These are phyloP conservation scores for Scaptodrosophila lebanonensis DNA, from an alignment of 1,140 invertebrate species.

Conservation along the genomic window DNA sequence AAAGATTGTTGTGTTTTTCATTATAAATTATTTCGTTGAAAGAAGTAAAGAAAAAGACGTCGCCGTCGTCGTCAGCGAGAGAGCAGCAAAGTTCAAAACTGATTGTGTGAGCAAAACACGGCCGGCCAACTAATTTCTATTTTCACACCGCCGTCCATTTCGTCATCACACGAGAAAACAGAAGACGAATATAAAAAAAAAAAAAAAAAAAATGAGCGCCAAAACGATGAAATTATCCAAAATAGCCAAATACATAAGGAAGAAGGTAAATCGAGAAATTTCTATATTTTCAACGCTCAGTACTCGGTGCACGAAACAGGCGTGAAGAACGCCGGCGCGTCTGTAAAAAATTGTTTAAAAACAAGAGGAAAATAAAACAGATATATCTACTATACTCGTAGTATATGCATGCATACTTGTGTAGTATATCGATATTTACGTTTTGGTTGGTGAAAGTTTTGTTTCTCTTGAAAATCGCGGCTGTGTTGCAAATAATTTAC, in stretches of 20 bases:
- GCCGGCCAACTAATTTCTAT: not conserved
- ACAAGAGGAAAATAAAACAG: too few relatives aligned
- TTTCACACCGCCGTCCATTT: too few relatives aligned
- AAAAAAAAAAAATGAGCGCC: slow-evolving; percentile 63
- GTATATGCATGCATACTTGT: too few relatives aligned
- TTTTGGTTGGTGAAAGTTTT: slow-evolving; percentile 55
- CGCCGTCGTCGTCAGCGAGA: slow-evolving; percentile 1
- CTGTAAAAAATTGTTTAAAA: too few relatives aligned
- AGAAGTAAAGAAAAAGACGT: slow-evolving; percentile 21
- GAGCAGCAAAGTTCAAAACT: not conserved
- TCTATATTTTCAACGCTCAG: too few relatives aligned
- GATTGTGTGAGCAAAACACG: slow-evolving; percentile 3
- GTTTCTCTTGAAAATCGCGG: too few relatives aligned
- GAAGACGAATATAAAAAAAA: not conserved
- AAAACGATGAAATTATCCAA: slow-evolving; percentile 72
- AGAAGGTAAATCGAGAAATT: slow-evolving; percentile 65
- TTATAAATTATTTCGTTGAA: too few relatives aligned
- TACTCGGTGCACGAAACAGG: too few relatives aligned
- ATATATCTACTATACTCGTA: too few relatives aligned
- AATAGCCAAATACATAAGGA: slow-evolving; percentile 76
- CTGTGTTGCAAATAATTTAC: slow-evolving; percentile 15
- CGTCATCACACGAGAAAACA: slow-evolving; percentile 2
- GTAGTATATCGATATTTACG: not conserved
- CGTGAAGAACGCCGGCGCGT: too few relatives aligned
- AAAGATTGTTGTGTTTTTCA: too few relatives aligned